Conservation (phyloP, 2,797 vertebrate species). For the Danionella dracula region DNA sequence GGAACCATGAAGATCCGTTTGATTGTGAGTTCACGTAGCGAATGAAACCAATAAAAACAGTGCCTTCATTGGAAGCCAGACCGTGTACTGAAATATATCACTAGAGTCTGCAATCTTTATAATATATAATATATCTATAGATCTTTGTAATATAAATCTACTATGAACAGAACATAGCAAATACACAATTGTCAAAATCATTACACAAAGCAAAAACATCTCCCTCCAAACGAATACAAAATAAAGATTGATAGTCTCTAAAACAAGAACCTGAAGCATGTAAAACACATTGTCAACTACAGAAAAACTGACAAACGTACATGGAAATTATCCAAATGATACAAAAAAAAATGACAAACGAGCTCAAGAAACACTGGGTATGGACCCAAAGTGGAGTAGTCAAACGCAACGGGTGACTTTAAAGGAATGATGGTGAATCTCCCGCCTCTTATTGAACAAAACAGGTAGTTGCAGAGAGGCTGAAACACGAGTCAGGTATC, state of each 20-base stretch:
- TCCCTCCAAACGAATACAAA: constrained; percentile 40
- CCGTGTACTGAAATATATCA: constrained; percentile 54
- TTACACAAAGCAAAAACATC: constrained; percentile 78
- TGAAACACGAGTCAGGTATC: constrained; percentile 52
- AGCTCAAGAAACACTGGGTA: constrained; percentile 14
- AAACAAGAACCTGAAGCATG: constrained; percentile 43
- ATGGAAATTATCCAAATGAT: constrained; percentile 39
- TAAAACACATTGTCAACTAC: constrained; percentile 56
- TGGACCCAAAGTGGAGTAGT: constrained; percentile 51
- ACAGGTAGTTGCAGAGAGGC: constrained; percentile 73
- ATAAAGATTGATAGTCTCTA: constrained; percentile 32
- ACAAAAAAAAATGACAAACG: constrained; percentile 40
- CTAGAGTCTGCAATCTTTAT: constrained; percentile 63
- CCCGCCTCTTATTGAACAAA: constrained; percentile 44
- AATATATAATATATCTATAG: constrained; percentile 67
- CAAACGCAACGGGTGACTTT: constrained; percentile 53
- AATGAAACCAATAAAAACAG: constrained; percentile 46
- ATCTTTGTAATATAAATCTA: constrained; percentile 77
- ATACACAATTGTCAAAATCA: constrained; percentile 74
- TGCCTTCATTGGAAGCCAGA: constrained; percentile 56
- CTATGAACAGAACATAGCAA: constrained; percentile 79
- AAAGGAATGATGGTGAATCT: constrained; percentile 58
- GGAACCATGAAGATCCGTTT: constrained; percentile 1
- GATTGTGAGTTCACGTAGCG: constrained; percentile 32
- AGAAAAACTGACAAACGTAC: constrained; percentile 54